Conservation (phyloP, 2,113 vertebrate genomes). For the Semnornis frantzii region DNA sequence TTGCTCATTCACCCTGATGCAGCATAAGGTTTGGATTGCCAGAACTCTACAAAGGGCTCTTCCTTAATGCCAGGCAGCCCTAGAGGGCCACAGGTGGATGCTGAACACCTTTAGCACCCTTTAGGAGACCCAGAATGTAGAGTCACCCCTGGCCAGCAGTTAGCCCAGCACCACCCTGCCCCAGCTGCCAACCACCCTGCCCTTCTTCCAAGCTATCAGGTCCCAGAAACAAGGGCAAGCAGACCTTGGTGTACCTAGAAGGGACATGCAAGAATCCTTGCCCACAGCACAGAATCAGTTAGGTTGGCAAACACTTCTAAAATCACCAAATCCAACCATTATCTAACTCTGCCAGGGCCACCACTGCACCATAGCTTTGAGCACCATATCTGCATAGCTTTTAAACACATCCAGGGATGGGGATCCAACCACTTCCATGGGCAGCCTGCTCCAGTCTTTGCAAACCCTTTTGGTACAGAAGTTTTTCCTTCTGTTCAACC, state of each 20-base stretch:
- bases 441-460: too few species aligned
- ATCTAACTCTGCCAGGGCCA: too few species aligned
- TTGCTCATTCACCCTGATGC: not conserved
- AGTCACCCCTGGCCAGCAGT: not conserved
- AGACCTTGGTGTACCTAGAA: not conserved
- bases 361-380: too few species aligned
- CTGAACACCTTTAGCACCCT: not conserved
- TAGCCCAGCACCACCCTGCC: not conserved
- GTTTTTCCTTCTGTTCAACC: too few species aligned
- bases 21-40: not conserved
- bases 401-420: too few species aligned
- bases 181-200: not conserved
- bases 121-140: not conserved
- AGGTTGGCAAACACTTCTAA: too few species aligned
- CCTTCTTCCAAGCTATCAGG: not conserved
- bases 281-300: too few species aligned
- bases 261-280: rapidly evolving
- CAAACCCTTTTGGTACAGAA: too few species aligned
- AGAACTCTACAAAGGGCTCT: not conserved
- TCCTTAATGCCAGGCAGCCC: not conserved
- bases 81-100: not conserved
- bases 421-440: too few species aligned
- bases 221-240: not conserved
- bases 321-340: too few species aligned
- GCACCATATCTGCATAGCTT: too few species aligned